Conservation (phyloP, 2,797 vertebrate genomes). For the Arvicola amphibius region DNA sequence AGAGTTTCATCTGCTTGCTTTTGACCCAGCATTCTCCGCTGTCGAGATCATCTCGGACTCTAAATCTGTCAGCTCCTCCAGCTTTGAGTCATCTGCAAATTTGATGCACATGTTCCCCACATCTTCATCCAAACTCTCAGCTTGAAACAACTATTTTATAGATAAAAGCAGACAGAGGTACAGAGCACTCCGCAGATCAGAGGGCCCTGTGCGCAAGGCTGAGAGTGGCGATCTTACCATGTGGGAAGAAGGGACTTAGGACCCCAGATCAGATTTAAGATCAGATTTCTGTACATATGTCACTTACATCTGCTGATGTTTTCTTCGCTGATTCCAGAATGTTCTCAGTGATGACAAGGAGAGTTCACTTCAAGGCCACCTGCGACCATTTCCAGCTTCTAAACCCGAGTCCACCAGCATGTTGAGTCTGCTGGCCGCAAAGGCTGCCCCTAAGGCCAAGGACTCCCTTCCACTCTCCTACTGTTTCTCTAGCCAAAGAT, state of each 20-base stretch:
- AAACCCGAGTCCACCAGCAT: not conserved
- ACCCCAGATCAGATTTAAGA: not conserved
- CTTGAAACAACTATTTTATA: slow-evolving; percentile 50
- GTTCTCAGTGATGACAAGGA: slow-evolving; percentile 46
- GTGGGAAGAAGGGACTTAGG: not conserved
- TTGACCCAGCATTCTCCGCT: slow-evolving; percentile 76
- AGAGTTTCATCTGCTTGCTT: slow-evolving; percentile 77
- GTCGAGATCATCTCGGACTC: slow-evolving; percentile 73
- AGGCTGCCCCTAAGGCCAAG: not conserved
- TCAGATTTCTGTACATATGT: not conserved
- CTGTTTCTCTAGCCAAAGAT: slow-evolving; percentile 2
- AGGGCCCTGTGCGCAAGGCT: not conserved
- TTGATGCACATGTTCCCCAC: slow-evolving; percentile 69
- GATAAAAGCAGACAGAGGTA: slow-evolving; percentile 74
- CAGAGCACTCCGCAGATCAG: not conserved
- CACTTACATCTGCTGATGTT: fast-evolving
- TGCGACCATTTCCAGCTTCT: not conserved
- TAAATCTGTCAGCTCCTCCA: slow-evolving; percentile 71
- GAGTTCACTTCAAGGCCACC: not conserved
- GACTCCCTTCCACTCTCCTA: not conserved
- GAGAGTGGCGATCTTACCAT: not conserved
- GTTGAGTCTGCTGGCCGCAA: slow-evolving; percentile 9
- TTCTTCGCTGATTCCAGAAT: not conserved
- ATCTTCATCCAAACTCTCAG: slow-evolving; percentile 66
- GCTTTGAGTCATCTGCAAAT: slow-evolving; percentile 77